A percentile compares a stretch with the other conserved stretches of the same genome.
Conservation (phyloP, 2,113 vertebrate genomes). For the Podilymbus podiceps region DNA sequence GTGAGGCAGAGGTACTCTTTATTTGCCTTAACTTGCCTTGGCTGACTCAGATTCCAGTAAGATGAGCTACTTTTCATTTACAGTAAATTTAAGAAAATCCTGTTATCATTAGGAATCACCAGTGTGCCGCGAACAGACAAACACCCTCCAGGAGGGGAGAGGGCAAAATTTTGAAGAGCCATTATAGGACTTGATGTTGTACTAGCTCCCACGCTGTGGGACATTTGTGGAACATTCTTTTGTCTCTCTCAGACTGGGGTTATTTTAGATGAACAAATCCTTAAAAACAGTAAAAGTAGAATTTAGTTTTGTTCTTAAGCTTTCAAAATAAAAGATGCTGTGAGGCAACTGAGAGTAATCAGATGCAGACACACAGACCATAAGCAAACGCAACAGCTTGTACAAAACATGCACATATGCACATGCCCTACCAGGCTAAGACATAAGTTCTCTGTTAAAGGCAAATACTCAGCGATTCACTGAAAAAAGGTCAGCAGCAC, state of each 20-base stretch:
- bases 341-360: slow-evolving; percentile 47
- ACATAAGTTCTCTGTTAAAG: not conserved
- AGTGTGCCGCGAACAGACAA: not conserved
- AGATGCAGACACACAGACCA: slow-evolving; percentile 29
- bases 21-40: slow-evolving; percentile 55
- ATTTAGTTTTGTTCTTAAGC: slow-evolving; percentile 28
- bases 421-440: not conserved
- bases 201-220: not conserved
- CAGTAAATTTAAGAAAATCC: slow-evolving; percentile 42
- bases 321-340: slow-evolving; percentile 47
- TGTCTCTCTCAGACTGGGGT: not conserved
- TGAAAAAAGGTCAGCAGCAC: not conserved
- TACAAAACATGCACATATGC: slow-evolving; percentile 7
- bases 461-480: not conserved
- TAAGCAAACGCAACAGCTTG: not conserved
- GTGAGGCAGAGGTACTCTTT: slow-evolving; percentile 17
- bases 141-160: slow-evolving; percentile 24
- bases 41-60: slow-evolving; percentile 65
- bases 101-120: slow-evolving; percentile 42
- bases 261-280: slow-evolving; percentile 36
- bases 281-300: slow-evolving; percentile 39
- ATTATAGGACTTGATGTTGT: not conserved
- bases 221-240: not conserved
- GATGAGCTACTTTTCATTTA: slow-evolving; percentile 48
- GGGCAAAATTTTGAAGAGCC: not conserved